Evolutionary conservation across 2,888 invertebrate genomes (phyloP).

Genomic region (Callyntrura sp.): DNA sequence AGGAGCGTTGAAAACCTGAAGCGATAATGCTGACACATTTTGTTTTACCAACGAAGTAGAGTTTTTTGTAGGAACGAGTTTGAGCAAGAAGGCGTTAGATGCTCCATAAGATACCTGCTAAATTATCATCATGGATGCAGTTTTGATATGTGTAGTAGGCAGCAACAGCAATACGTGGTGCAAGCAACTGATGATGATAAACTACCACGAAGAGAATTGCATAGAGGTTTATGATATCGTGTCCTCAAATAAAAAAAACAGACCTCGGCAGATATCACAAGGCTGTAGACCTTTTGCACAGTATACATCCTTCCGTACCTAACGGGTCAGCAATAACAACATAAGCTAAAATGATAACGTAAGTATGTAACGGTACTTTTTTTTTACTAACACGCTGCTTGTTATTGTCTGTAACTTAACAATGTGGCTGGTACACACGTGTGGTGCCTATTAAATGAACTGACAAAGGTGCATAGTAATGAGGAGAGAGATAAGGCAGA

Average conservation of each 20-base stretch:
- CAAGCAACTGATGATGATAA: too few relatives aligned
- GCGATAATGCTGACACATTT: conserved; percentile 51
- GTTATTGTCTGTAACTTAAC: neutral
- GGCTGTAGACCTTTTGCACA: neutral
- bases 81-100: conserved; percentile 24
- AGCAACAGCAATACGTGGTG: too few relatives aligned
- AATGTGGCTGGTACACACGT: conserved; percentile 1
- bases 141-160: too few relatives aligned
- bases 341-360: conserved; percentile 35
- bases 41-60: neutral
- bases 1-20: conserved; percentile 26
- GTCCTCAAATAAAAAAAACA: too few relatives aligned
- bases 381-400: conserved; percentile 19
- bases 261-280: neutral
- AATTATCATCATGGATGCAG: too few relatives aligned
- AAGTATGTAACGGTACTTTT: conserved; percentile 23
- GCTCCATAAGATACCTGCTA: conserved; percentile 27
- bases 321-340: conserved; percentile 18
- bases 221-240: too few relatives aligned
- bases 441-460: neutral
- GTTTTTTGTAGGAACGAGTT: conserved; percentile 21
- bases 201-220: too few relatives aligned
- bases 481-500: neutral
- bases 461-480: too few relatives aligned
- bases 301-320: neutral